Percentiles rank a stretch among this genome's conserved stretches.
These are phyloP conservation scores for Aulostomus chinensis DNA, from an alignment of 2,797 vertebrate species.

Conservation along the genomic window DNA sequence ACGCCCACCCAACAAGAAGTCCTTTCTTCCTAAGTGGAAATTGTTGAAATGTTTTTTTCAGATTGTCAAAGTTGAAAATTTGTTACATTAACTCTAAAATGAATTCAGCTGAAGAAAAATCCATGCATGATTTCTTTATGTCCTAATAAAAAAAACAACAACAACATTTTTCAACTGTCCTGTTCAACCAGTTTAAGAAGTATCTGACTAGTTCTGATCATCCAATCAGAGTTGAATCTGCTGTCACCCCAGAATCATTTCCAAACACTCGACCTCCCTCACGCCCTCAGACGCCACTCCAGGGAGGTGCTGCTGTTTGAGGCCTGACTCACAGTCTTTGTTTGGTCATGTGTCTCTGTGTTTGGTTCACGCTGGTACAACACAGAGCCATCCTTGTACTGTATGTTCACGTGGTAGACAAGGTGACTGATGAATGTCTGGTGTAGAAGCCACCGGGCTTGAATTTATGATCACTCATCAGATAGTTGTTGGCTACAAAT, in stretches of 20 bases:
- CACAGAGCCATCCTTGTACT: conserved; percentile 37
- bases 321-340: conserved; percentile 66
- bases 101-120: too few species aligned
- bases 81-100: too few species aligned
- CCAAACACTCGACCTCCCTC: conserved; percentile 21
- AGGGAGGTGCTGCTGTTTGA: conserved; percentile 48
- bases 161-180: conserved; percentile 17
- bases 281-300: conserved; percentile 37
- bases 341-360: conserved; percentile 45
- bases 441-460: neutral
- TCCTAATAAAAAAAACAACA: too few species aligned
- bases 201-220: conserved; percentile 6
- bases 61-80: too few species aligned
- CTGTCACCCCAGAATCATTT: conserved; percentile 25
- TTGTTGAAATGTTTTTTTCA: too few species aligned
- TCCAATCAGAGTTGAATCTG: conserved; percentile 18
- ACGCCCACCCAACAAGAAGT: too few species aligned
- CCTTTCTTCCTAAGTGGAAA: too few species aligned
- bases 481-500: too few species aligned
- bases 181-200: conserved; percentile 53
- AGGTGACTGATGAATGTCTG: conserved; percentile 31
- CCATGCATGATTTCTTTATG: too few species aligned
- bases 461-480: too few species aligned
- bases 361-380: conserved; percentile 8
- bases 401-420: conserved; percentile 34